A percentile compares a stretch with the other conserved stretches of the same genome.
phyloP scores from a whole-genome alignment of 1,140 invertebrate genomes.

The Callitettix versicolor region DNA sequence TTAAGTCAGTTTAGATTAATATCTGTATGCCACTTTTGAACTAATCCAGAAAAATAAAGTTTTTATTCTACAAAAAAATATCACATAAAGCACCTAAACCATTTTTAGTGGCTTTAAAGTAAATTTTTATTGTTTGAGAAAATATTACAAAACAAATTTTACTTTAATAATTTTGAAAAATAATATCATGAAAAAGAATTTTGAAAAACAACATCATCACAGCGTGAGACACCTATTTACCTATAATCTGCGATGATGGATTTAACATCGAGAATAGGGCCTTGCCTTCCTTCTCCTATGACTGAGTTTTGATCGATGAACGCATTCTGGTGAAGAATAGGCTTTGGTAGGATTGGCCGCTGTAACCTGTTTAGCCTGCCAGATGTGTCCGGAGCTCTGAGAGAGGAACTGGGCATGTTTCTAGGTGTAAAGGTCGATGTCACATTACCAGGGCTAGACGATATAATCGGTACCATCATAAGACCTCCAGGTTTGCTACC shows the following conservation, averaged over 20 bases:
- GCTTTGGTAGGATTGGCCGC: conserved; percentile 32
- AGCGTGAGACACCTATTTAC: conserved; percentile 5
- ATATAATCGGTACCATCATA: conserved; percentile 26
- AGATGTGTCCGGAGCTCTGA: conserved; percentile 1
- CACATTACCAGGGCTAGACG: conserved; percentile 20
- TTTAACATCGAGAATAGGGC: conserved; percentile 65
- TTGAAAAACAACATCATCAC: no score
- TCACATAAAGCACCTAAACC: no score
- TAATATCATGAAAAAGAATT: no score
- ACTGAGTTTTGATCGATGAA: conserved; percentile 30
- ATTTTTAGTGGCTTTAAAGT: no score
- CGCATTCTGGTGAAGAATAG: conserved; percentile 7
- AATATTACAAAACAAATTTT: no score
- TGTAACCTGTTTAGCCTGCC: conserved; percentile 15
- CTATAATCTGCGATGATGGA: conserved; percentile 70
- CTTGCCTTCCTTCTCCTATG: conserved; percentile 53
- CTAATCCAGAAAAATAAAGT: no score
- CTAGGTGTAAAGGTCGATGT: not conserved
- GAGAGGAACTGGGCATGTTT: not conserved
- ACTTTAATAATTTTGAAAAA: no score
- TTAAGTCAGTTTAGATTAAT: no score
- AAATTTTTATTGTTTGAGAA: no score
- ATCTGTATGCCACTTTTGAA: no score
- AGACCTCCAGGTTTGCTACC: conserved; percentile 1
- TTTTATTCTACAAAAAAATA: no score